phyloP scores from a whole-genome alignment of 2,113 vertebrate genomes.

The Zapornia atra region DNA sequence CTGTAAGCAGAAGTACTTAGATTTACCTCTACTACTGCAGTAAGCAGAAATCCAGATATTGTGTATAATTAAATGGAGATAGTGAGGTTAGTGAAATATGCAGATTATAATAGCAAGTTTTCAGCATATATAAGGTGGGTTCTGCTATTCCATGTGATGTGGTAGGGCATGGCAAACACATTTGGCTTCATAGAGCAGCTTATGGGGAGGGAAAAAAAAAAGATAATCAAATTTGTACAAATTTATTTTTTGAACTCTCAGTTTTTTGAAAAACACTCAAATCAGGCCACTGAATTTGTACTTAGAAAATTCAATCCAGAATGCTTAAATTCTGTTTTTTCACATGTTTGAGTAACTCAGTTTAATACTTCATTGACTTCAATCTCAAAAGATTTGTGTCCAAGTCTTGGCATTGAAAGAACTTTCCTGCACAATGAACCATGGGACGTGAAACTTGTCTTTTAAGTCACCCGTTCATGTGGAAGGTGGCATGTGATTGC shows the following conservation, averaged over 20 bases:
- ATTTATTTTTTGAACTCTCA: not conserved
- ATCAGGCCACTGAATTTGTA: not conserved
- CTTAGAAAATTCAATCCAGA: not conserved
- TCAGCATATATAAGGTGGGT: not conserved
- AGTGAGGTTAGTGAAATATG: not conserved
- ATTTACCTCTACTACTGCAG: not conserved
- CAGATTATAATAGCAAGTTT: not conserved
- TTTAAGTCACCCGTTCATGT: not conserved
- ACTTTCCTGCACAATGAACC: not conserved
- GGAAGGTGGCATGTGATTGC: not conserved
- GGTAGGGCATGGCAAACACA: not conserved
- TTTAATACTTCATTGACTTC: not conserved
- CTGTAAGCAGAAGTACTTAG: not conserved
- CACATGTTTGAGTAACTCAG: not conserved
- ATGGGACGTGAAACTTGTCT: not conserved
- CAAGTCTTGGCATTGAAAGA: not conserved
- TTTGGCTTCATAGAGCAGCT: not conserved
- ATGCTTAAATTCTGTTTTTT: not conserved
- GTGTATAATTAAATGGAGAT: not conserved
- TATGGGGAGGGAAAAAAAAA: not conserved
- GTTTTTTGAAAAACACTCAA: not conserved
- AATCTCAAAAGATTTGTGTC: not conserved
- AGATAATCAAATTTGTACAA: not conserved
- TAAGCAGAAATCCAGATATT: conserved; percentile 14
- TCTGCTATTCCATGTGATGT: not conserved